These are phyloP conservation scores for Catostomus latipinnis DNA, from an alignment of 2,797 vertebrate species.

Conservation along the genomic window DNA sequence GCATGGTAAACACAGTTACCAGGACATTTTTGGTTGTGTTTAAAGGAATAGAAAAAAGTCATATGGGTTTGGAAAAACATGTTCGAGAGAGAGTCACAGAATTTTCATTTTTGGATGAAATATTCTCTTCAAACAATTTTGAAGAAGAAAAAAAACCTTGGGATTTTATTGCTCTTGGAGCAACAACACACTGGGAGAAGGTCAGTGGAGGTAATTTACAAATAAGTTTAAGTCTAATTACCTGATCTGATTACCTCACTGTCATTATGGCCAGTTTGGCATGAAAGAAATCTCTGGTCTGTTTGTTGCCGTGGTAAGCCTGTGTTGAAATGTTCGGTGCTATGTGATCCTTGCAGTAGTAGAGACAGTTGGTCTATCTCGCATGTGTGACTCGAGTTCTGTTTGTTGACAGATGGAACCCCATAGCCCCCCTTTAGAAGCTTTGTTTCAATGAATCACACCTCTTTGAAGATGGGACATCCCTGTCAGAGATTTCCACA, in stretches of 20 bases:
- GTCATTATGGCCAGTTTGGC: conserved; percentile 21
- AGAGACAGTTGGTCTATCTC: conserved; percentile 38
- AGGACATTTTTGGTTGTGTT: too few species aligned
- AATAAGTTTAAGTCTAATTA: conserved; percentile 30
- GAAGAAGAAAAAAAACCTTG: not conserved
- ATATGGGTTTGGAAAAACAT: too few species aligned
- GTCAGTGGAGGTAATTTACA: conserved; percentile 24
- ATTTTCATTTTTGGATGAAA: too few species aligned
- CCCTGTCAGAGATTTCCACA: conserved; percentile 31
- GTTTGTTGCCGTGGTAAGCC: conserved; percentile 25
- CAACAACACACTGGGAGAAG: not conserved
- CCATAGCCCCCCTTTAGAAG: conserved; percentile 9
- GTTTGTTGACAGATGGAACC: conserved; percentile 35
- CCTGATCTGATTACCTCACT: conserved; percentile 28
- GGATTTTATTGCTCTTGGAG: not conserved
- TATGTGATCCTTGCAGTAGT: conserved; percentile 35
- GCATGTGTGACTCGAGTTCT: conserved; percentile 24
- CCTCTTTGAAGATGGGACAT: conserved; percentile 42
- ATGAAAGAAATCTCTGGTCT: not conserved
- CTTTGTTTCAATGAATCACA: conserved; percentile 48
- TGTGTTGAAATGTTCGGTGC: conserved; percentile 30
- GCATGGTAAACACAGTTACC: too few species aligned
- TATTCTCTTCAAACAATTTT: too few species aligned
- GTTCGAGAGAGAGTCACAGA: too few species aligned
- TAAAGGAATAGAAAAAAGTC: too few species aligned